These are phyloP conservation scores for Acanthosepion pharaonis DNA, from an alignment of 2,888 invertebrate genomes.

Conservation along the genomic window DNA sequence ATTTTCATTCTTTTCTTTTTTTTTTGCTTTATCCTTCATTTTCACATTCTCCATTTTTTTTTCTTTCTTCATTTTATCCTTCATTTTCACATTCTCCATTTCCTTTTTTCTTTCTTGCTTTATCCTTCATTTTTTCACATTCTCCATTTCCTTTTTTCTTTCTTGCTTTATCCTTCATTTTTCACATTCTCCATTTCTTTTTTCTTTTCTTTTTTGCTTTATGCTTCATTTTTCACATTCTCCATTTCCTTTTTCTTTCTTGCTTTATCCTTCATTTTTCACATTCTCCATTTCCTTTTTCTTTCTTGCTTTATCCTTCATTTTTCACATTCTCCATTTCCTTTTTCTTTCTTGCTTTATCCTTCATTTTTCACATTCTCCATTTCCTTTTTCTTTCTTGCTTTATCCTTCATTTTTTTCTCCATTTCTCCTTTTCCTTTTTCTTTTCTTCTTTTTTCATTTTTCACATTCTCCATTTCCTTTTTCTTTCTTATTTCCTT, in stretches of 20 bases:
- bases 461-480: not conserved
- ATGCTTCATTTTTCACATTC: not conserved
- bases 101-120: not conserved
- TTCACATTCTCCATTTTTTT: not conserved
- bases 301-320: not conserved
- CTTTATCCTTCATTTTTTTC: not conserved
- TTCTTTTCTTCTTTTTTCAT: not conserved
- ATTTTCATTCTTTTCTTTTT: not conserved
- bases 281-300: no score
- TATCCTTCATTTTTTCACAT: no score
- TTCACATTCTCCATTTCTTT: not conserved
- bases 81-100: not conserved
- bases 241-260: not conserved
- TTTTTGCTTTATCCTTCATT: not conserved
- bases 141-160: no score
- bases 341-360: not conserved
- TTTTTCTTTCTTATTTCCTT: not conserved
- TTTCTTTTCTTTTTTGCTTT: not conserved
- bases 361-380: no score
- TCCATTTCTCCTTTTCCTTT: not conserved
- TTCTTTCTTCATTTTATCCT: not conserved
- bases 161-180: not conserved
- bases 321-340: no score
- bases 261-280: not conserved
- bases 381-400: not conserved